phyloP scores from a whole-genome alignment of 2,888 invertebrate species.

The Crioceris asparagi region DNA sequence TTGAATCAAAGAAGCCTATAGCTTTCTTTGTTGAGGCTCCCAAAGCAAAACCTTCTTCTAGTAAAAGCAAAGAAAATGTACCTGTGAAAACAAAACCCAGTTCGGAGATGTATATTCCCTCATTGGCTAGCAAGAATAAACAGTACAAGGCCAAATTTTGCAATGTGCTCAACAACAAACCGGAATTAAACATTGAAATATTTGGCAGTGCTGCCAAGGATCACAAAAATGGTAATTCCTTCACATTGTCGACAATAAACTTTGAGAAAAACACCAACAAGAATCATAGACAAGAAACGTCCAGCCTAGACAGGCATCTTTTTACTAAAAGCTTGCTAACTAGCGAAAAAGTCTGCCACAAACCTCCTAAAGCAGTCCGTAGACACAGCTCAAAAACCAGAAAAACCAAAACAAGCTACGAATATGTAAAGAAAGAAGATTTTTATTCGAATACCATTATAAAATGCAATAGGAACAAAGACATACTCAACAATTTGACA shows the following conservation, averaged over 20 bases:
- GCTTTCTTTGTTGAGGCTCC: constrained; percentile 33
- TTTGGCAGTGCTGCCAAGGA: constrained; percentile 26
- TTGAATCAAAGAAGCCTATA: constrained; percentile 31
- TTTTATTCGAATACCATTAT: constrained; percentile 26
- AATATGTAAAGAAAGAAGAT: constrained; percentile 37
- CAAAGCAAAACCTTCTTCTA: constrained; percentile 8
- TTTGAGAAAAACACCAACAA: constrained; percentile 26
- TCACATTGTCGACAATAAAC: constrained; percentile 24
- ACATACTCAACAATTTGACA: constrained; percentile 19
- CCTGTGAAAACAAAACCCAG: constrained; percentile 17
- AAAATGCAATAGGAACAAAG: constrained; percentile 18
- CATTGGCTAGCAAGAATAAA: constrained; percentile 41
- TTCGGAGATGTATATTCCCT: constrained; percentile 47
- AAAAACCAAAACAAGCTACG: constrained; percentile 33
- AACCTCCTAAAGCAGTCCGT: constrained; percentile 62
- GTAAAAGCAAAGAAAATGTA: constrained; percentile 22
- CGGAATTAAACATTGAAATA: constrained; percentile 32
- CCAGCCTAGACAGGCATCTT: constrained; percentile 38
- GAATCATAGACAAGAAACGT: constrained; percentile 32
- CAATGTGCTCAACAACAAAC: constrained; percentile 37
- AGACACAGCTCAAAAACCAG: constrained; percentile 48
- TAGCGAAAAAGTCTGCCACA: constrained; percentile 49
- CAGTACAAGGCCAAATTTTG: constrained; percentile 43
- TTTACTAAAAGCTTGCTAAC: constrained; percentile 36
- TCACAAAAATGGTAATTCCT: constrained; percentile 17